Evolutionary conservation across 2,113 vertebrate species (phyloP), one percentile per base, ranked within the genome.

Genomic region (Oreotrochilus melanogaster): DNA sequence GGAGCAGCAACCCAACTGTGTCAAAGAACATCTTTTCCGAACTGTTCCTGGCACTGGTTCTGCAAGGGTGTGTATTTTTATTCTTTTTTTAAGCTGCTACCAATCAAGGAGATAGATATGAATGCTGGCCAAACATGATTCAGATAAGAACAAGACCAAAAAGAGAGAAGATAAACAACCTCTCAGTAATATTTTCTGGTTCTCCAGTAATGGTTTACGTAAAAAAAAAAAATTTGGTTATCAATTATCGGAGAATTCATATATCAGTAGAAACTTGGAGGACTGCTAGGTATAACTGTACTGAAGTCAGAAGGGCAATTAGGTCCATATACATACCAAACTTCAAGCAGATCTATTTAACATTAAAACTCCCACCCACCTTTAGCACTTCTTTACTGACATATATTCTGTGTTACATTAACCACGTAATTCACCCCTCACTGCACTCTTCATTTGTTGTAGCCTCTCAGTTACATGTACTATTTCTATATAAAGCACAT

Each of bases 201-300:
- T 92, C 62, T 92, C 54, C 84, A 82, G 76, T 85, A 84, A 81
- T 62, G 57, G 37, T 50, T 88, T 96, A 66, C 0, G 4, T 93
- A 87, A 95, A 39, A 39, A 89, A 95, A 91, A 95, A 53, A 89
- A 93, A 87, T 58, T 51, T 81, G 50, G 27, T 85, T 94, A 88
- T 95, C 75, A 51, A 0, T 86, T 95, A 93, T 88, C 92, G 80
- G 89, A 88, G 67, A 90, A 87, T 94, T 67, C 86, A 37, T 85
- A 0, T 89, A 88, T 60, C 43, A 24, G n/a, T 74, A 79, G 92
- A 94, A 89, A 78, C 35, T 87, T 45, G 74, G 76, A 65, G 39
- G 57, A 94, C 53, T 76, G 67, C 72, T 89, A 43, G 54, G 37
- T 94, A 37, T 58, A 94, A 90, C 80, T 80, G 39, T 65, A 51